Percentiles rank a stretch among this genome's conserved stretches.
These are phyloP conservation scores for Agriopis marginaria DNA, from an alignment of 2,888 invertebrate genomes.

Conservation along the genomic window DNA sequence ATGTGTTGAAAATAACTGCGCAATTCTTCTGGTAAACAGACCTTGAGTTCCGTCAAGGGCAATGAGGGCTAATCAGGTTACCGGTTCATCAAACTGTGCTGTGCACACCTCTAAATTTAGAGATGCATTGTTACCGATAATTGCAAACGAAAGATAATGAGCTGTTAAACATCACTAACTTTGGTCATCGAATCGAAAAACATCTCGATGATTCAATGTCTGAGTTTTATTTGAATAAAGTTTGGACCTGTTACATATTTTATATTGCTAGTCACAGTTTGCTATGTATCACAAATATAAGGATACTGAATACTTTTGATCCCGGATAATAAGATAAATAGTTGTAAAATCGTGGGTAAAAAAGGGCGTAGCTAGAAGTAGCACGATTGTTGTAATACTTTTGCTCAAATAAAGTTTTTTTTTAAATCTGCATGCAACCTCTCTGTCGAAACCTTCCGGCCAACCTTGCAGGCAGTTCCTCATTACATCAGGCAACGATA, in stretches of 20 bases:
- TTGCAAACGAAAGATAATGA: neutral
- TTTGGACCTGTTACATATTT: neutral
- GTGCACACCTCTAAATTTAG: conserved; percentile 13
- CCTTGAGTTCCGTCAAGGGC: conserved; percentile 19
- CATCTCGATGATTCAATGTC: conserved; percentile 29
- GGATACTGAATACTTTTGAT: neutral
- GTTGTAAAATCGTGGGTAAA: neutral
- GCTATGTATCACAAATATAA: too few species aligned
- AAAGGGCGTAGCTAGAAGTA: conserved; percentile 2
- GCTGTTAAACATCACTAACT: neutral
- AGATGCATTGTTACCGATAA: conserved; percentile 10
- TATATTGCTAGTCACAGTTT: neutral
- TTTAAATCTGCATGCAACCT: conserved; percentile 68
- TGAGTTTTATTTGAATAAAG: conserved; percentile 16
- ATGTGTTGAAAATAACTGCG: conserved; percentile 23
- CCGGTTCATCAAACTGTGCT: conserved; percentile 16
- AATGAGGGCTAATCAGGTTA: conserved; percentile 23
- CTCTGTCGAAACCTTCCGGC: conserved; percentile 73
- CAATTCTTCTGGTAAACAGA: conserved; percentile 29
- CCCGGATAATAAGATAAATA: neutral
- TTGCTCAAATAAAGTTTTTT: too few species aligned
- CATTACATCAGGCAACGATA: conserved; percentile 76
- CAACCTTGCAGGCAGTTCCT: conserved; percentile 79
- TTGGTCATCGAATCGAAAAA: conserved; percentile 17
- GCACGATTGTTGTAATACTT: conserved; percentile 43